A percentile compares a stretch with the other conserved stretches of the same genome.
Evolutionary conservation across 2,888 invertebrate genomes (phyloP).

Genomic region (Chrysodeixis includens): DNA sequence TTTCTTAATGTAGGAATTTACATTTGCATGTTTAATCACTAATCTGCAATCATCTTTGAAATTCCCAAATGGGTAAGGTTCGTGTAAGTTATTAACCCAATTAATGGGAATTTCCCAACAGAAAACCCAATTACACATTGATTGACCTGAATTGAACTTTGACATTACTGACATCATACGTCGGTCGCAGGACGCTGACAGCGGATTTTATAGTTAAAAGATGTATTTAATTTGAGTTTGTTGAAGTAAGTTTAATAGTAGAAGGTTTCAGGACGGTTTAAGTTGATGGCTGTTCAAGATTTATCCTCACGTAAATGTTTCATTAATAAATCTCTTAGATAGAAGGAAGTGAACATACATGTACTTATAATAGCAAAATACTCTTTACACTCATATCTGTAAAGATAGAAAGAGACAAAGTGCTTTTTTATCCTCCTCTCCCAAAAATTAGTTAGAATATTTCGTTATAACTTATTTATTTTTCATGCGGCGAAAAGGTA

Average conservation of each 20-base stretch:
- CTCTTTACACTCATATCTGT: too few relatives aligned
- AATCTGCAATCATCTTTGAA: neutral
- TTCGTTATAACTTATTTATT: neutral
- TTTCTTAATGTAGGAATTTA: neutral
- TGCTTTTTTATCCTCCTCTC: neutral
- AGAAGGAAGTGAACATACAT: too few relatives aligned
- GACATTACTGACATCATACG: neutral
- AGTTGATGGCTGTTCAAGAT: too few relatives aligned
- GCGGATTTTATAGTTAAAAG: neutral
- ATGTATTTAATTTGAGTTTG: neutral
- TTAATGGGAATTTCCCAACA: conserved; percentile 4
- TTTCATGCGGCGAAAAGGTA: neutral
- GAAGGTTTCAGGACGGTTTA: neutral
- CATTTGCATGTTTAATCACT: neutral
- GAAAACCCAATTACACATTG: conserved; percentile 4
- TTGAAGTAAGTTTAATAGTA: neutral
- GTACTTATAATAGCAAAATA: too few relatives aligned
- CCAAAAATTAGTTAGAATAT: neutral
- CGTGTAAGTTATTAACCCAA: conserved; percentile 4
- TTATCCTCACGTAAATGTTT: too few relatives aligned
- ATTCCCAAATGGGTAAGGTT: neutral
- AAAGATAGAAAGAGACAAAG: neutral
- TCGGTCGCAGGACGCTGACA: neutral
- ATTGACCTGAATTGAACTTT: conserved; percentile 4
- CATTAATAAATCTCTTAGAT: too few relatives aligned